These are phyloP conservation scores for Papilio glaucus DNA, from an alignment of 1,140 invertebrate species.

Conservation along the genomic window DNA sequence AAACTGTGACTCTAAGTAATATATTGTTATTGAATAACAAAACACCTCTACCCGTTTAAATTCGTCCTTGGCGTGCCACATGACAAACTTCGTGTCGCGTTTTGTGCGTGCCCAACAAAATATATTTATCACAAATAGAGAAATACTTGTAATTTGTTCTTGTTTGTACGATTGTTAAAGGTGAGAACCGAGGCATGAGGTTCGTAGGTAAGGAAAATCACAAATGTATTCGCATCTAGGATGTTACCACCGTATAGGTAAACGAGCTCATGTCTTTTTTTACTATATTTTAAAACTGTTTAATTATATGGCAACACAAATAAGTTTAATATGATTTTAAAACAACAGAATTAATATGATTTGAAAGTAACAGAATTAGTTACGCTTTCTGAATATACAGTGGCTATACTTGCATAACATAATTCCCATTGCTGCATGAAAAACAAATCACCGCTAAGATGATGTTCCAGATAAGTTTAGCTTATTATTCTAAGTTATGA, in stretches of 20 bases:
- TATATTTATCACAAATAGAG: not conserved
- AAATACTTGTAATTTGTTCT: not conserved
- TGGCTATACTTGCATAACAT: not conserved
- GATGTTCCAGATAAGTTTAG: too few species aligned
- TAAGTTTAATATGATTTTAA: too few species aligned
- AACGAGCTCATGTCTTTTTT: too few species aligned
- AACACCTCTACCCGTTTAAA: not conserved
- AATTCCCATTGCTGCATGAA: not conserved
- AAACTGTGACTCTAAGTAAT: not conserved
- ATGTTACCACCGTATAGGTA: too few species aligned
- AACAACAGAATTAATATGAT: not conserved
- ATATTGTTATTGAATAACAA: not conserved
- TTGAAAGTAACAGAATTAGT: not conserved
- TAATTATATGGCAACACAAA: too few species aligned
- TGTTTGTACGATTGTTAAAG: not conserved
- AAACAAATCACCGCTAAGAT: too few species aligned
- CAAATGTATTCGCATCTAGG: too few species aligned
- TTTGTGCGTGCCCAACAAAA: not conserved
- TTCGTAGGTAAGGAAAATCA: too few species aligned
- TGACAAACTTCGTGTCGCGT: not conserved
- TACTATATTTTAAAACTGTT: too few species aligned
- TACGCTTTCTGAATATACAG: not conserved
- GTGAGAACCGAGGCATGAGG: too few species aligned
- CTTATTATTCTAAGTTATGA: too few species aligned
- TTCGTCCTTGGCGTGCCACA: not conserved